Percentiles rank a stretch among this genome's conserved stretches.
These are phyloP conservation scores for Sycophila sp. DNA, from an alignment of 1,140 invertebrate species.

Conservation along the genomic window DNA sequence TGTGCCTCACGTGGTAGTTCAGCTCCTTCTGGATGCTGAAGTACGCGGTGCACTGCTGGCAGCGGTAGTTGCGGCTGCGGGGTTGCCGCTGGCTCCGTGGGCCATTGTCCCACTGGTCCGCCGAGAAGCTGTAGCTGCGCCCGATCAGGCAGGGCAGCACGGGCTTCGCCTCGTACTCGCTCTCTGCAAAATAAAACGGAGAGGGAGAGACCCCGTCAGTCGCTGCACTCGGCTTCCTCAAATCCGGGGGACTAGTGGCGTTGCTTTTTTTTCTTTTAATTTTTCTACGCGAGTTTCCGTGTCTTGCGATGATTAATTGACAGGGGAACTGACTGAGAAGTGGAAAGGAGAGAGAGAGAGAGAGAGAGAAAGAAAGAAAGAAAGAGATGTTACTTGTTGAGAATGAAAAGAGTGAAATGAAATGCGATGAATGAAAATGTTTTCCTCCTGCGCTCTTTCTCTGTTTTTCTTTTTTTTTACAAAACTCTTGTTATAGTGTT, in stretches of 20 bases:
- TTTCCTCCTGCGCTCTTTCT: too few relatives aligned
- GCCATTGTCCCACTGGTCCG: not conserved
- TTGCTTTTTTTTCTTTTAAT: not conserved
- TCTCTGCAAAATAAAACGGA: conserved; percentile 31
- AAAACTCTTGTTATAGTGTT: too few relatives aligned
- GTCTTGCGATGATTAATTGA: too few relatives aligned
- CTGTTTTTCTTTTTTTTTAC: too few relatives aligned
- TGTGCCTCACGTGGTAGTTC: conserved; percentile 50
- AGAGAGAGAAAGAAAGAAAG: too few relatives aligned
- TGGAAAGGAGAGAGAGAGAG: too few relatives aligned
- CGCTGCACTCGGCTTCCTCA: not conserved
- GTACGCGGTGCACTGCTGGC: conserved; percentile 43
- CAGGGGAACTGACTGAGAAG: too few relatives aligned
- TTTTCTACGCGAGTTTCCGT: too few relatives aligned
- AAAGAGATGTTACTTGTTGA: too few relatives aligned
- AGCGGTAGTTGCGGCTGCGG: conserved; percentile 25
- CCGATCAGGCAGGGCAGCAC: conserved; percentile 1
- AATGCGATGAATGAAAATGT: too few relatives aligned
- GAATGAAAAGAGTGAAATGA: too few relatives aligned
- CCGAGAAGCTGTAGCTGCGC: not conserved
- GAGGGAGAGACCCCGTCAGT: conserved; percentile 14
- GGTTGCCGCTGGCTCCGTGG: not conserved
- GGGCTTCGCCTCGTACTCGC: not conserved
- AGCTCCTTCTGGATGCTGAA: conserved; percentile 48
- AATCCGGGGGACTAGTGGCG: not conserved